Base-by-base conservation (phyloP, 2,888 invertebrate species). In the Rhaphigaster nebulosa region DNA sequence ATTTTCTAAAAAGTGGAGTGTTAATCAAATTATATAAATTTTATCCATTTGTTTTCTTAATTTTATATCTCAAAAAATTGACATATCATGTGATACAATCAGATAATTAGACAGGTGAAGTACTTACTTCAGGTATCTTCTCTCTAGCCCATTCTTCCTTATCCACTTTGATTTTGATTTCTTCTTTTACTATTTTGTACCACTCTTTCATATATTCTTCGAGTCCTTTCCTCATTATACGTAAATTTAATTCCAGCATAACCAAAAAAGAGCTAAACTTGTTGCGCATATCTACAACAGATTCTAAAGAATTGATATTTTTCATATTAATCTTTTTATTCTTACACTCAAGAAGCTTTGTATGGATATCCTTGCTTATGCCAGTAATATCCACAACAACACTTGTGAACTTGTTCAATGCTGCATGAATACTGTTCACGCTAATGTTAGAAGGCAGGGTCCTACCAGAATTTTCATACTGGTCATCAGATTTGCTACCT, bases 331-430 rank as follows among this genome's bases (percentile, higher is more conserved):
- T 23, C 41, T 52, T 76, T 54, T 80, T 90, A 23, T 41, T 34
- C n/a, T 90, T 34, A n/a, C 54, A 90, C 52, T 90, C 80, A 18
- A 90, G 50, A 26, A 76, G 38, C 52, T 90, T 90, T 52, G 50
- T 80, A 5, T 80, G 56, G 76, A 80, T 34, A 12, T 80, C 76
- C 45, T 90, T 84, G 23, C 52, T 84, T n/a, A 90, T 52, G 20
- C 52, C 20, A 26, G 54, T 80, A 52, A 15, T 70, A 80, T 90
- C 90, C 18, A 15, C 15, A 84, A 80, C 54, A 29, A 80, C 29
- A 23, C 76, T 45, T 23, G 13, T 52, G 20, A 89, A 65, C 38
- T 38, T 34, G 6, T 52, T 26, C 26, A 89, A 20, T 41, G n/a
- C 89, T 45, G 12, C 4, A 29, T 89, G 54, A 23, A 60, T 41